Evolutionary conservation across 2,888 invertebrate species (phyloP), one percentile per base, ranked within the genome.

Genomic region (Patella caerulea): DNA sequence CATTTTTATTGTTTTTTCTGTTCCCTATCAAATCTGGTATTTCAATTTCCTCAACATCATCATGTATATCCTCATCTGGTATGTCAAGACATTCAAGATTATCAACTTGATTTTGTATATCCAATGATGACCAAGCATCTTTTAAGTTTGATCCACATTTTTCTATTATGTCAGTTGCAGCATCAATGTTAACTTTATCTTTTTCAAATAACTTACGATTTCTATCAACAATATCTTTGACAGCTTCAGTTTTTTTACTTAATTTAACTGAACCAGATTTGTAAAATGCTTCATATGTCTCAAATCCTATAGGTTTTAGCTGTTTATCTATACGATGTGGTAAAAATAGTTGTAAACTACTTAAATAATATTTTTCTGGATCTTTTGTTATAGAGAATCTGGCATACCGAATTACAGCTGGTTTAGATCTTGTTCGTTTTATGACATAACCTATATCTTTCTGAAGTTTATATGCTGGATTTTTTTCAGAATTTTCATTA

Each of bases 61-160:
- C 24, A 3, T 19, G 15, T 71, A n/a, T 45, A 34, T 24, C 9
- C 19, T 24, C 24, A 71, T 15, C 24, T 24, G 17, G 17, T 65
- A 17, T 19, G 5, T n/a, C 17, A 17, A 19, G 14, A n/a, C n/a
- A 19, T 24, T 74, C 71, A n/a, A 53, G 19, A 12, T 71, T 34
- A 15, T 71, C 75, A 15, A 14, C 17, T 71, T 75, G 53, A 17
- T 52, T 34, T n/a, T 75, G 54, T 71, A 71, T 52, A 19, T 15
- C 29, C 14, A 75, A 17, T 54, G 24, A 15, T 17, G 75, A 17
- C 71, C 75, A 75, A 17, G 75, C 71, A 71, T 75, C 75, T 19
- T 70, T 54, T 9, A 55, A n/a, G 17, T 15, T n/a, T 14, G 29
- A 12, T 71, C 29, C 59, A 56, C 56, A 56, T 17, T 70, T 29